phyloP scores from a whole-genome alignment of 1,140 invertebrate genomes.

The Zaprionus davidi region DNA sequence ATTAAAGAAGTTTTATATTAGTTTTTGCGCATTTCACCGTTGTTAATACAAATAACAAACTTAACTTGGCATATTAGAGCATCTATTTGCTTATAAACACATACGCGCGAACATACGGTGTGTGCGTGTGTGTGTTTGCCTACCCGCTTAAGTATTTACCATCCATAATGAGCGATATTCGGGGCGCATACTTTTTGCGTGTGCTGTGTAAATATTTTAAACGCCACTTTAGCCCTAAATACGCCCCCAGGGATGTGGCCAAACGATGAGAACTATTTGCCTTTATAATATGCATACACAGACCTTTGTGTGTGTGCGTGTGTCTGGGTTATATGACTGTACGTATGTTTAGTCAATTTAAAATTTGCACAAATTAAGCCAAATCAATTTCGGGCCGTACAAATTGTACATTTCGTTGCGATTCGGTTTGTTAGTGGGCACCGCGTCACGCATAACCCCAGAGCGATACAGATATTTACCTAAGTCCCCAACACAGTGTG shows the following conservation, averaged over 20 bases:
- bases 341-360: constrained; percentile 56
- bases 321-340: not conserved
- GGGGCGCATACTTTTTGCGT: constrained; percentile 67
- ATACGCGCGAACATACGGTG: not conserved
- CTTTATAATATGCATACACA: constrained; percentile 11
- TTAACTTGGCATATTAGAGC: constrained; percentile 64
- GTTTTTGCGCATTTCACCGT: constrained; percentile 76
- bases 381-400: constrained; percentile 72
- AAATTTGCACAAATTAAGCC: constrained; percentile 76
- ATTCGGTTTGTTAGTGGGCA: constrained; percentile 51
- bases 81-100: constrained; percentile 33
- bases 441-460: constrained; percentile 43
- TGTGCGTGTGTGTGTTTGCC: not conserved
- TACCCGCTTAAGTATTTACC: constrained; percentile 45
- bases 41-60: constrained; percentile 77
- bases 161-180: constrained; percentile 70
- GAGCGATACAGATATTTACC: constrained; percentile 30
- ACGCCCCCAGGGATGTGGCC: constrained; percentile 53
- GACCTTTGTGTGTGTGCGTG: constrained; percentile 23
- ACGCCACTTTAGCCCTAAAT: constrained; percentile 68
- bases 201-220: constrained; percentile 75
- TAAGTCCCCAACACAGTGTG: constrained; percentile 45
- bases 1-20: constrained; percentile 80
- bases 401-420: constrained; percentile 59
- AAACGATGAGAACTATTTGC: constrained; percentile 12